phyloP scores from a whole-genome alignment of 2,888 invertebrate species.

The Meandrusa payeni region DNA sequence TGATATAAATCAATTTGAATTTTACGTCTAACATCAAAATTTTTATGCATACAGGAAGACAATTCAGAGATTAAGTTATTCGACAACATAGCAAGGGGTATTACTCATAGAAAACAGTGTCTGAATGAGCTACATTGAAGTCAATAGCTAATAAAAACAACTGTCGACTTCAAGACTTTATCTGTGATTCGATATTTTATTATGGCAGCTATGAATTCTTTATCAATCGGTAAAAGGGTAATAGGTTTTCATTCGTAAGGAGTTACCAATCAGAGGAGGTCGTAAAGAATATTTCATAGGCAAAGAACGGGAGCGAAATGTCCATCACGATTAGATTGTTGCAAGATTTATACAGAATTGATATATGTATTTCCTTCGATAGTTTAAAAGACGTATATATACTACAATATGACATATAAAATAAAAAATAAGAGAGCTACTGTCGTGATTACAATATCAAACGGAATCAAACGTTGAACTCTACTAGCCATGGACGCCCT shows the following conservation, averaged over 20 bases:
- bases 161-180: slow-evolving; percentile 46
- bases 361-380: too few relatives aligned
- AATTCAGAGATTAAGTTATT: slow-evolving; percentile 5
- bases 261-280: slow-evolving; percentile 8
- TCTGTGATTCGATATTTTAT: slow-evolving; percentile 56
- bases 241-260: slow-evolving; percentile 21
- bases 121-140: slow-evolving; percentile 14
- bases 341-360: too few relatives aligned
- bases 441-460: too few relatives aligned
- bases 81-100: slow-evolving; percentile 1
- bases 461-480: too few relatives aligned
- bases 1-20: too few relatives aligned
- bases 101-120: slow-evolving; percentile 18
- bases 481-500: too few relatives aligned
- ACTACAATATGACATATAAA: too few relatives aligned
- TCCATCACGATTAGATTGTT: background rate
- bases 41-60: background rate
- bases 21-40: too few relatives aligned
- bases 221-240: slow-evolving; percentile 30
- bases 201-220: slow-evolving; percentile 36
- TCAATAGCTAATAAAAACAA: slow-evolving; percentile 47
- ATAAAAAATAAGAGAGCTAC: too few relatives aligned
- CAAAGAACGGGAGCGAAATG: background rate
- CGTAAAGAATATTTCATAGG: slow-evolving; percentile 9
- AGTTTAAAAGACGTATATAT: too few relatives aligned